Evolutionary conservation across 1,140 invertebrate species (phyloP), one percentile per base, ranked within the genome.

Genomic region (Scaptomyza pallida): DNA sequence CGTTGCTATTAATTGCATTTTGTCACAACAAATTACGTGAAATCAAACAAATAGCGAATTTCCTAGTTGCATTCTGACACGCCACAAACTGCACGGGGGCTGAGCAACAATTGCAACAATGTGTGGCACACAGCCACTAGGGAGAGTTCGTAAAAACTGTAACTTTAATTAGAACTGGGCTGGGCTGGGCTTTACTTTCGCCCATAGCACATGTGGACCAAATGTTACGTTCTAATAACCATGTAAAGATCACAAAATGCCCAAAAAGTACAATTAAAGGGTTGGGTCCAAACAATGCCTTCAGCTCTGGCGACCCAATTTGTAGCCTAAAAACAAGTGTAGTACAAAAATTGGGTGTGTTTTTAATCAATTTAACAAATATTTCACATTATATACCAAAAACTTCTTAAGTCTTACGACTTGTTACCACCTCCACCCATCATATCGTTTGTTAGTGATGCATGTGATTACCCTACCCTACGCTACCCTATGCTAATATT

Each of bases 151-250:
- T 6, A 51, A 48, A 48, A 48, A 13, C 48, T 51, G 23, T 19
- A 13, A 54, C 51, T 33, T 21, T 12, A 55, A 51, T 9, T 56
- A 26, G 35, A 45, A 48, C 57, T 44, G 56, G 33, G 57, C 35
- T 26, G n/a, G n/a, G n/a, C n/a, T 59, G 51, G 61, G 26, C 52
- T 43, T 68, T 63, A 85, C 80, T 80, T 88, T 65, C 51, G 70
- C 73, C 70, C 37, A 15, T 71, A 44, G 33, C 61, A 51, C 45
- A 47, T 78, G 60, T 85, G 80, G 85, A 65, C 70, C 75, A 85
- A 72, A 72, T 75, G 82, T 88, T 88, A 78, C 82, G 82, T 88
- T 88, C 82, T 83, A 88, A 82, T 88, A 88, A 88, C 78, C 68
- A 81, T 88, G 74, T 78, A 81, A 69, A 88, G 65, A 80, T 51